Base-by-base conservation (phyloP, 2,888 invertebrate genomes). In the Disparrhopalites patrizii region DNA sequence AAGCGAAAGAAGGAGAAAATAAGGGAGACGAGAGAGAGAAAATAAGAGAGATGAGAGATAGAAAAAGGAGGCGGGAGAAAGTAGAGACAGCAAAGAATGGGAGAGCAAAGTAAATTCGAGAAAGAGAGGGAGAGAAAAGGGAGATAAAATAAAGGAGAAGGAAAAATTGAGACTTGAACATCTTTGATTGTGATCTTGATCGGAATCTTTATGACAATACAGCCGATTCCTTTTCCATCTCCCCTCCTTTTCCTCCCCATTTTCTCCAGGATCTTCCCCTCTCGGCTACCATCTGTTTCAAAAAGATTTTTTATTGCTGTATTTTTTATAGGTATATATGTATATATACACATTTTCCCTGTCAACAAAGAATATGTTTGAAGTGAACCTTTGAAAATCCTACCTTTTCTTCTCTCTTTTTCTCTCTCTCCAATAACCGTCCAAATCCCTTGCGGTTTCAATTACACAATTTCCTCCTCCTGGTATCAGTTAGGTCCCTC, bases 81-180 rank as follows among this genome's bases (percentile, higher is more conserved):
- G 20, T n/a, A 23, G 38, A 33, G 38, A 18, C 38, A 43, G 28
- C 40, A 13, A 38, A 40, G 25, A 62, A 27, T 38, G 54, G n/a
- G 56, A 56, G 52, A 62, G 54, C 50, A 55, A 28, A 28, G 30
- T 23, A 47, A 52, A 31, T 30, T 30, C 20, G 52, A 30, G 31
- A 28, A 8, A 18, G 10, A 47, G 1, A n/a, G 13, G 23, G 18
- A 51, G 27, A 25, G 50, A 10, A 23, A 20, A 20, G 23, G 25
- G n/a, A 30, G n/a, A 20, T 1, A 25, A 25, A 28, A 27, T 2
- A 51, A 47, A 23, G 51, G 2, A 33, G 20, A 51, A 27, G 8
- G 51, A 51, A n/a, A n/a, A n/a, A n/a, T n/a, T n/a, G n/a, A n/a
- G n/a, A n/a, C n/a, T n/a, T n/a, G n/a, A n/a, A n/a, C n/a, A n/a